A percentile compares a stretch with the other conserved stretches of the same genome.
Evolutionary conservation across 1,140 invertebrate species (phyloP).

Genomic region (Bombus breviceps): DNA sequence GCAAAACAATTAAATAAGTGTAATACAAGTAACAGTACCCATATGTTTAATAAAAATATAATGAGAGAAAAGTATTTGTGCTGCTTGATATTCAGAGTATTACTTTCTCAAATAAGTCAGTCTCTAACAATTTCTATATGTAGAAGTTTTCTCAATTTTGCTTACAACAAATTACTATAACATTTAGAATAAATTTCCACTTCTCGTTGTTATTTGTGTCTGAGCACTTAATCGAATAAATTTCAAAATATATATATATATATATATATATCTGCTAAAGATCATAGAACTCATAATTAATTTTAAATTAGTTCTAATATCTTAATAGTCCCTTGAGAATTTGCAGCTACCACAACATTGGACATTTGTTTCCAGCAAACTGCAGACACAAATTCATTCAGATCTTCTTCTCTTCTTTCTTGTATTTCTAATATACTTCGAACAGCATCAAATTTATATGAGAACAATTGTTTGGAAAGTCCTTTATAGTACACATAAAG

Average conservation of each 20-base stretch:
- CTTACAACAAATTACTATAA: constrained; percentile 44
- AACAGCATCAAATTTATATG: constrained; percentile 94
- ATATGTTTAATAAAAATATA: constrained; percentile 40
- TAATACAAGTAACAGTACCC: constrained; percentile 42
- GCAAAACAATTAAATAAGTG: constrained; percentile 37
- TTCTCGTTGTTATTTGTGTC: constrained; percentile 56
- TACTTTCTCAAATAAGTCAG: constrained; percentile 37
- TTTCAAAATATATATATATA: constrained; percentile 28
- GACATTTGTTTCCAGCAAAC: constrained; percentile 96
- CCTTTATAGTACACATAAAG: constrained; percentile 97
- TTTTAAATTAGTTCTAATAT: constrained; percentile 89
- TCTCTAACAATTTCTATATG: constrained; percentile 20
- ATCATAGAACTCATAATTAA: constrained; percentile 4
- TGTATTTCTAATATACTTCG: constrained; percentile 91
- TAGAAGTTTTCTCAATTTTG: not conserved
- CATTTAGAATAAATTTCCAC: constrained; percentile 63
- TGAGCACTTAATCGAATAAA: constrained; percentile 41
- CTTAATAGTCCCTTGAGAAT: constrained; percentile 97
- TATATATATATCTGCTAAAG: constrained; percentile 7
- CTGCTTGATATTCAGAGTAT: constrained; percentile 34
- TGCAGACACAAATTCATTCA: constrained; percentile 97
- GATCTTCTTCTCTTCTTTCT: constrained; percentile 91
- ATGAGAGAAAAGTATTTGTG: constrained; percentile 54
- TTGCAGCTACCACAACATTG: constrained; percentile 96
- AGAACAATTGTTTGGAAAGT: constrained; percentile 93